Conservation (phyloP, 2,888 invertebrate genomes). For the Rhodophaea formosa region DNA sequence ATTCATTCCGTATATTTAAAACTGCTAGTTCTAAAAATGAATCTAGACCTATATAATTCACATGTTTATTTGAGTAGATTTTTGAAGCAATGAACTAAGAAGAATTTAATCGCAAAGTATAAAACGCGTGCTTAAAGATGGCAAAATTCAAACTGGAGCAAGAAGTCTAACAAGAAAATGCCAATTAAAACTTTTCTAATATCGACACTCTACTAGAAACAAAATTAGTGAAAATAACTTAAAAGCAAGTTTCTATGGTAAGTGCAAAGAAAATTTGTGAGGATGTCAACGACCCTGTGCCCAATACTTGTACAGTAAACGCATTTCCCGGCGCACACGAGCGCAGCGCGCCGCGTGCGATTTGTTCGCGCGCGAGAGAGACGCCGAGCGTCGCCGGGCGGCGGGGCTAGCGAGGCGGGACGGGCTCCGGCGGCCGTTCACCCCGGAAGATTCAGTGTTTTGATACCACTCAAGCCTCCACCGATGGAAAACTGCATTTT, state of each 20-base stretch:
- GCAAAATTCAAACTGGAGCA: no score
- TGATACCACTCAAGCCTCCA: conserved; percentile 76
- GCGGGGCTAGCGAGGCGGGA: conserved; percentile 56
- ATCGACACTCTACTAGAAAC: neutral
- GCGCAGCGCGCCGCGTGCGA: conserved; percentile 45
- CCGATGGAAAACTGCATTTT: conserved; percentile 77
- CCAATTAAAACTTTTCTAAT: neutral
- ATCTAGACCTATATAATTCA: no score
- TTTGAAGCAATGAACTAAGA: no score
- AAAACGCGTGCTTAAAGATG: no score
- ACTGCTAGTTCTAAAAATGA: no score
- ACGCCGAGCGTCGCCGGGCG: conserved; percentile 55
- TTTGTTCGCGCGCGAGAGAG: conserved; percentile 48
- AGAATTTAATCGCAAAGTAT: no score
- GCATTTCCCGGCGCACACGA: conserved; percentile 71
- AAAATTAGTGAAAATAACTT: neutral
- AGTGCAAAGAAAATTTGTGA: conserved; percentile 58
- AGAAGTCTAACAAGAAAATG: neutral
- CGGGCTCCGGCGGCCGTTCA: conserved; percentile 67
- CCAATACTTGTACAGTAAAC: conserved; percentile 76
- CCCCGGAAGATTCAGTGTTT: conserved; percentile 81
- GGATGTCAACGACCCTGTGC: conserved; percentile 74
- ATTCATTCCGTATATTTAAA: no score
- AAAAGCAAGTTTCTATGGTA: conserved; percentile 3
- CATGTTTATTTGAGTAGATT: no score